A percentile compares a stretch with the other conserved stretches of the same genome.
Evolutionary conservation across 2,113 vertebrate genomes (phyloP).

Genomic region (Dipodomys merriami): DNA sequence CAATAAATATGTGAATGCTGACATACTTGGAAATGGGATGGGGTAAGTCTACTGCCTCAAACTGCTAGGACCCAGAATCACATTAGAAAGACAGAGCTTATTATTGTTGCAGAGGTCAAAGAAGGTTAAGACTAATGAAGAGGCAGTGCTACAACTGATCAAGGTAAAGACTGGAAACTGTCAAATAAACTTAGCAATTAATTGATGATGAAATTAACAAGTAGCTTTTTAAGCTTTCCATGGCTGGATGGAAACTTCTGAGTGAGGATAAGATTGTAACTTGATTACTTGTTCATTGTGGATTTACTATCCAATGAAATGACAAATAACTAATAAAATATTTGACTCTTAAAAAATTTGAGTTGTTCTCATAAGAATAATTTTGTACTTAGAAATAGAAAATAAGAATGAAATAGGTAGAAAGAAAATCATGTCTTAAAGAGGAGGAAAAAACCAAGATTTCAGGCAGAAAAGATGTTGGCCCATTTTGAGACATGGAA

Average conservation of each 20-base stretch:
- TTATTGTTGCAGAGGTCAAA: background rate
- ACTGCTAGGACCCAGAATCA: background rate
- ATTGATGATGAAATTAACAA: background rate
- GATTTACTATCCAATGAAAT: background rate
- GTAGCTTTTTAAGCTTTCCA: background rate
- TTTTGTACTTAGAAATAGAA: slow-evolving; percentile 25
- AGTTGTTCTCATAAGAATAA: background rate
- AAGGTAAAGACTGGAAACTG: background rate
- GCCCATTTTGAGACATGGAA: background rate
- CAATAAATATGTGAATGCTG: background rate
- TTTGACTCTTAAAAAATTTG: background rate
- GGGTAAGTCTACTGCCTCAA: background rate
- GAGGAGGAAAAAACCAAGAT: background rate
- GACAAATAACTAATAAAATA: background rate
- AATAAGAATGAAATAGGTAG: background rate
- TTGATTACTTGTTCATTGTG: background rate
- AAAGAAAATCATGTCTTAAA: background rate
- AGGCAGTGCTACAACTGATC: background rate
- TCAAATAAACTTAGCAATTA: background rate
- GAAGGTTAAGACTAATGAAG: background rate
- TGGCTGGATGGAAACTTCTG: background rate
- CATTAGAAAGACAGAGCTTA: background rate
- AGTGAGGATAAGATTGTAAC: background rate
- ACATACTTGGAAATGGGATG: background rate
- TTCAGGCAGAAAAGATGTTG: background rate